Percentiles rank a stretch among this genome's conserved stretches.
Conservation (phyloP, 1,140 invertebrate genomes). For the Anoplophora glabripennis region DNA sequence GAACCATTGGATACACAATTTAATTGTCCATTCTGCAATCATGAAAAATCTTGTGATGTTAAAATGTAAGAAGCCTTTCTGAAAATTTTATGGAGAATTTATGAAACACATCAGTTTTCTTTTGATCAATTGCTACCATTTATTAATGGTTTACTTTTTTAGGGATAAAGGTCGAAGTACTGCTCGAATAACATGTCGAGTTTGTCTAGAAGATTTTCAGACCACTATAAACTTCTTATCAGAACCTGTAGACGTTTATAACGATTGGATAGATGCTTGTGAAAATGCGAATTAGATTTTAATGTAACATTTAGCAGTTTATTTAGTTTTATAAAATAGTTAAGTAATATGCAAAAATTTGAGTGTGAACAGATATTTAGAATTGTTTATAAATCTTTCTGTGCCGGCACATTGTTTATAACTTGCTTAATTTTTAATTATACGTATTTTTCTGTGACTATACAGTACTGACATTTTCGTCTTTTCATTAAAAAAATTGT, state of each 20-base stretch:
- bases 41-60: slow-evolving; percentile 98
- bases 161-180: slow-evolving; percentile 93
- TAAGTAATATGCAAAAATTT: background rate
- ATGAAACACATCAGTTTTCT: background rate
- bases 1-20: slow-evolving; percentile 93
- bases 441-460: too few species aligned
- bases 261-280: slow-evolving; percentile 99
- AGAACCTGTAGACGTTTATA: slow-evolving; percentile 97
- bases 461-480: too few species aligned
- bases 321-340: background rate
- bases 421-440: too few species aligned
- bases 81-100: background rate
- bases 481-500: too few species aligned
- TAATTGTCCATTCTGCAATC: slow-evolving; percentile 99
- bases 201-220: slow-evolving; percentile 96
- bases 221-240: slow-evolving; percentile 95
- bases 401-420: too few species aligned
- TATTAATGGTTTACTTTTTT: slow-evolving; percentile 45
- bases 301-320: background rate
- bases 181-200: slow-evolving; percentile 88
- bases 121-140: background rate
- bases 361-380: too few species aligned
- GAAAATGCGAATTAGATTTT: slow-evolving; percentile 77
- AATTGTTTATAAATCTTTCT: too few species aligned
- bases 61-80: slow-evolving; percentile 90